Base-by-base conservation (phyloP, 2,113 vertebrate species). In the Pampusana beccarii region DNA sequence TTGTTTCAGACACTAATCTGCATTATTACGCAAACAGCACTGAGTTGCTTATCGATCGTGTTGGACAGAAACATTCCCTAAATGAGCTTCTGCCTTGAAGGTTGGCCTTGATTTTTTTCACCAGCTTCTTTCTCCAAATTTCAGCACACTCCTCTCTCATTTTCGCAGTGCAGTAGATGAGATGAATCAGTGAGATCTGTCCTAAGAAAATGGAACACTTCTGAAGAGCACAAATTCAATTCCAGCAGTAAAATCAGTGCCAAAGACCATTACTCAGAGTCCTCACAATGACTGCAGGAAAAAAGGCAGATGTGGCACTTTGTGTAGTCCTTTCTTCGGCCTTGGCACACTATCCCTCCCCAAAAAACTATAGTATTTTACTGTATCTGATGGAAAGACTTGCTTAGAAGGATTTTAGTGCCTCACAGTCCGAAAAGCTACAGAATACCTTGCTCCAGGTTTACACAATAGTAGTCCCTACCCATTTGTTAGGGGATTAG, bases 191-290 rank as follows among this genome's bases (percentile, higher is more conserved):
- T 10, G 33, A 38, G 25, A 72, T 11, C 24, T 11, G 10, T 8
- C 34, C 34, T 5, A 60, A 54, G 42, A 61, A 56, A 60, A 56
- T 0, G 1, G 24, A 67, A 46, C 0, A 0, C 6, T 69, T 11
- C 38, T 20, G 11, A 25, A 48, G 67, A 42, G 57, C 67, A 34
- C 36, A 26, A 11, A 29, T 1, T 26, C 31, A 5, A 5, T 11
- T 11, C 42, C 77, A 51, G 67, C 65, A 73, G 34, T 11, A 18
- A 46, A 17, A 25, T 4, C 0, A 0, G 6, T 40, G 80, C 58
- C 80, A 26, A 33, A 25, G 19, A 2, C 7, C 66, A 7, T 19
- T 42, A 60, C 33, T 7, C 64, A 40, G 48, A 67, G 58, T 2
- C 31, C 57, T 31, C 13, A n/a, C 2, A 5, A 48, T 6, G 17